Evolutionary conservation across 1,140 invertebrate genomes (phyloP).

Genomic region (Campoletis sonorensis): DNA sequence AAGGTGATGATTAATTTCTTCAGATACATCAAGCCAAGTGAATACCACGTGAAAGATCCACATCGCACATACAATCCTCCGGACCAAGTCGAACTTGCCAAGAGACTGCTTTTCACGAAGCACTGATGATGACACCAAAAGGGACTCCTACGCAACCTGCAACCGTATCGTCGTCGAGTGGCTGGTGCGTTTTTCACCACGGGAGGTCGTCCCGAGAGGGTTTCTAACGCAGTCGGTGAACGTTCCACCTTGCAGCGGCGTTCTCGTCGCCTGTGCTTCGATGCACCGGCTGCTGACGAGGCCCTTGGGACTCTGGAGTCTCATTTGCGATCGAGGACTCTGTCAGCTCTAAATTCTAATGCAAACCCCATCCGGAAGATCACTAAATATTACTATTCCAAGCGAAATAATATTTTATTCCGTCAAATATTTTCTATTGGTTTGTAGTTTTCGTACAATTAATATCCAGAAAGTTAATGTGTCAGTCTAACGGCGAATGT

Average conservation of each 20-base stretch:
- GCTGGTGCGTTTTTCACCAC: slow-evolving; percentile 22
- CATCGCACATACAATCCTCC: too few relatives aligned
- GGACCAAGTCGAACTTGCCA: neutral
- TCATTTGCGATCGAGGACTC: neutral
- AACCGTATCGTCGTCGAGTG: neutral
- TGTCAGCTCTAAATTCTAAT: neutral
- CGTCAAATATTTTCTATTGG: too few relatives aligned
- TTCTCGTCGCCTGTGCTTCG: neutral
- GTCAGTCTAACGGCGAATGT: too few relatives aligned
- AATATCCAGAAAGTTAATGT: too few relatives aligned
- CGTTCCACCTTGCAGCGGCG: slow-evolving; percentile 32
- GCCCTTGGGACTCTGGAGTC: slow-evolving; percentile 7
- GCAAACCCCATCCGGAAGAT: too few relatives aligned
- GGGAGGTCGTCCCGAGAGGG: slow-evolving; percentile 38
- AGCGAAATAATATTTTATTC: too few relatives aligned
- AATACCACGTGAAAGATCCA: too few relatives aligned
- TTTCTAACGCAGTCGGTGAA: slow-evolving; percentile 29
- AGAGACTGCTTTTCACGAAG: neutral
- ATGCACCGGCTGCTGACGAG: slow-evolving; percentile 30
- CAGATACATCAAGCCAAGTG: neutral
- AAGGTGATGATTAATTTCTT: slow-evolving; percentile 6
- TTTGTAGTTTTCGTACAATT: too few relatives aligned
- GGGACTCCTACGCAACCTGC: slow-evolving; percentile 20
- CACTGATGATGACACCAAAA: slow-evolving; percentile 23
- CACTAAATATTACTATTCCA: too few relatives aligned